Conservation (phyloP, 2,888 invertebrate genomes). For the Phortica magna region DNA sequence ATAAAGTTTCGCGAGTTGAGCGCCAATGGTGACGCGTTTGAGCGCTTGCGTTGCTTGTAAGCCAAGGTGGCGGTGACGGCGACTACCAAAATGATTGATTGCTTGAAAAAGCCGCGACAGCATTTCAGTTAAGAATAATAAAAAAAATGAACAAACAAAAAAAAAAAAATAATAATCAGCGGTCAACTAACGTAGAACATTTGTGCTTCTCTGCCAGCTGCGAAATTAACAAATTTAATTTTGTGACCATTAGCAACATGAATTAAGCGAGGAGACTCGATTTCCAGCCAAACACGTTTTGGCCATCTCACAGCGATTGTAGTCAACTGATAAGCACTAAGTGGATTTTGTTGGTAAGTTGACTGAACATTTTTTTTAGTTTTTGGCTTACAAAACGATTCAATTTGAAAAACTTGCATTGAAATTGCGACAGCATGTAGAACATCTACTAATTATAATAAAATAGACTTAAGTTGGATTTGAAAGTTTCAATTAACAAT, state of each 20-base stretch:
- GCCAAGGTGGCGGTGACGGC: slow-evolving; percentile 15
- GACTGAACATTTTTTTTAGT: neutral
- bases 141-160: neutral
- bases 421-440: too few relatives aligned
- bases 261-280: slow-evolving; percentile 37
- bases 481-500: neutral
- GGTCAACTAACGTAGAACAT: neutral
- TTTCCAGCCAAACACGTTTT: slow-evolving; percentile 48
- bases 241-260: slow-evolving; percentile 34
- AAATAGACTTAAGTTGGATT: too few relatives aligned
- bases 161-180: neutral
- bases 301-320: slow-evolving; percentile 29
- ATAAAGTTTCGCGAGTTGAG: neutral
- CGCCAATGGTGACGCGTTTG: neutral
- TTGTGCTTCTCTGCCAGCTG: neutral
- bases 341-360: neutral
- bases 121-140: slow-evolving; percentile 6
- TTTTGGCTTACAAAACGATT: neutral
- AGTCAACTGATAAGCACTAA: neutral
- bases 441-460: too few relatives aligned
- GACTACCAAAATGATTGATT: slow-evolving; percentile 46
- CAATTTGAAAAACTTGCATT: too few relatives aligned
- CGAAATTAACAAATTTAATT: slow-evolving; percentile 35
- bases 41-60: slow-evolving; percentile 19
- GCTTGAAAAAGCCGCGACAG: slow-evolving; percentile 30